Evolutionary conservation across 2,113 vertebrate genomes (phyloP).

Genomic region (Vidua chalybeata): DNA sequence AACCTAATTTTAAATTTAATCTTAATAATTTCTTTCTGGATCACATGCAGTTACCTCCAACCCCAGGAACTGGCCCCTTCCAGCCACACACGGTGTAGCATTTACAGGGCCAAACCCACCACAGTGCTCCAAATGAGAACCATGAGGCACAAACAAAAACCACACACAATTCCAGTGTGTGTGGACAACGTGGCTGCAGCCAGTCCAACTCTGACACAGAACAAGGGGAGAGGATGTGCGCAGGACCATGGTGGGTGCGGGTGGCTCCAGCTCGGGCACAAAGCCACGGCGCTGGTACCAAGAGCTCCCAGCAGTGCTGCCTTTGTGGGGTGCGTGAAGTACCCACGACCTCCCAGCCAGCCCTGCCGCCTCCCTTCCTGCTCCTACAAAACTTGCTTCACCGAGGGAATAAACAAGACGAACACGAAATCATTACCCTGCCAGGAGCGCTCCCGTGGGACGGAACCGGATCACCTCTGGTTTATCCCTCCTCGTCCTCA

Average conservation of each 20-base stretch:
- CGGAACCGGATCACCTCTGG: not conserved
- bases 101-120: not conserved
- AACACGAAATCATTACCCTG: not conserved
- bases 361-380: not conserved
- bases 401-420: not conserved
- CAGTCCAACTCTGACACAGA: not conserved
- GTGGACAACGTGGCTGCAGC: not conserved
- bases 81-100: not conserved
- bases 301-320: not conserved
- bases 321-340: not conserved
- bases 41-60: not conserved
- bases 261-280: not conserved
- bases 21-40: not conserved
- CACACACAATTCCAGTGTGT: not conserved
- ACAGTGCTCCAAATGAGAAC: not conserved
- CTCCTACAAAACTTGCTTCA: not conserved
- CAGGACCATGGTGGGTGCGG: fast-evolving
- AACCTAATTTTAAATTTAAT: not conserved
- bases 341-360: not conserved
- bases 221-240: not conserved
- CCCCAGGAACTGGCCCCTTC: not conserved
- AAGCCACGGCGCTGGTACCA: fast-evolving
- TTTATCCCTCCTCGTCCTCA: not conserved
- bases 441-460: not conserved
- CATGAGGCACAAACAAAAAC: not conserved